Conservation (phyloP, 2,888 invertebrate genomes). For the Eristalinus aeneus region DNA sequence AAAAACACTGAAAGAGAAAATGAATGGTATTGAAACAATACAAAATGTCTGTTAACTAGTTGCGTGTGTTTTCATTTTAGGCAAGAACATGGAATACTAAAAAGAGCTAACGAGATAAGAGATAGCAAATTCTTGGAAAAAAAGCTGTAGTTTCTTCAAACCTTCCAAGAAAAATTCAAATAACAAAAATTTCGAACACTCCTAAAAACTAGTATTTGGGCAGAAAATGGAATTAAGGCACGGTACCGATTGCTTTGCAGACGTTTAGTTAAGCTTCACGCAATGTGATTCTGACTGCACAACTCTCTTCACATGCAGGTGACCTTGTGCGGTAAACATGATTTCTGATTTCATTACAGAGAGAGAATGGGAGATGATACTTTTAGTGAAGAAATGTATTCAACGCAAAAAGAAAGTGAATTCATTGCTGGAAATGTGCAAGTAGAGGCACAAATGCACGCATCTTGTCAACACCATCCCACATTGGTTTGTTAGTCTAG, state of each 20-base stretch:
- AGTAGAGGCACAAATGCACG: not conserved
- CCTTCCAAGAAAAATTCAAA: too few species aligned
- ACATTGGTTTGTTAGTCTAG: not conserved
- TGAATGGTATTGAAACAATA: too few species aligned
- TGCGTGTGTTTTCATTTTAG: too few species aligned
- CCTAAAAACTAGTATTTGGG: too few species aligned
- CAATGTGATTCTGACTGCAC: not conserved
- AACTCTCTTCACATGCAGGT: not conserved
- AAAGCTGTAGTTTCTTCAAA: too few species aligned
- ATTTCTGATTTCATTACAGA: not conserved
- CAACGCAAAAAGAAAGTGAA: conserved; percentile 19
- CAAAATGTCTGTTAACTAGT: too few species aligned
- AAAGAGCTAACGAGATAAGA: too few species aligned
- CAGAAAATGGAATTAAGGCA: not conserved
- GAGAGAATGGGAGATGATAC: not conserved
- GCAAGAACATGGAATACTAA: too few species aligned
- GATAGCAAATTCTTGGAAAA: too few species aligned
- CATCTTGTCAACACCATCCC: not conserved
- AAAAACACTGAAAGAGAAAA: too few species aligned
- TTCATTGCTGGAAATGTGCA: not conserved
- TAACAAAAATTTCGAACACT: too few species aligned
- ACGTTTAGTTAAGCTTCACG: not conserved
- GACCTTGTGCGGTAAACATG: not conserved
- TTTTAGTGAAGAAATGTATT: conserved; percentile 2
- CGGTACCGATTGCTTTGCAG: not conserved